Conservation (phyloP, 2,888 invertebrate species). For the Cephus pulcher region DNA sequence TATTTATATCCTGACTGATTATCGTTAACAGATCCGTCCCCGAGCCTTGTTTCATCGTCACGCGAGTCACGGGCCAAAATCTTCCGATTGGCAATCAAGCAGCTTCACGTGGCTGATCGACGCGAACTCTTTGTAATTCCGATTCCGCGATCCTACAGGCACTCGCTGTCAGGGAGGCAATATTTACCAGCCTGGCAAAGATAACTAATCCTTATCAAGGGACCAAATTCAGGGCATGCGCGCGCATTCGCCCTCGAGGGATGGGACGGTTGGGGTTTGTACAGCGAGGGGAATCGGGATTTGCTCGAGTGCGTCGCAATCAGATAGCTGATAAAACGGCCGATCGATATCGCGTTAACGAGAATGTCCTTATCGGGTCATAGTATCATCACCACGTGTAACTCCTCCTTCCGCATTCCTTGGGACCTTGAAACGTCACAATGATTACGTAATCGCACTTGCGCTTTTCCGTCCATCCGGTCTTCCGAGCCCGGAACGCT, state of each 20-base stretch:
- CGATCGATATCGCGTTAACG: slow-evolving; percentile 52
- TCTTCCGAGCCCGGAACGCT: background rate
- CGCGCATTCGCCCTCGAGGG: slow-evolving; percentile 17
- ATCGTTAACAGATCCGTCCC: slow-evolving; percentile 23
- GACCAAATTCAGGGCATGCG: background rate
- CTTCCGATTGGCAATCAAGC: background rate
- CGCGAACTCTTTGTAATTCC: background rate
- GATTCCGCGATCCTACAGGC: background rate
- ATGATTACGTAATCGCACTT: slow-evolving; percentile 7
- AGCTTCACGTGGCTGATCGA: background rate
- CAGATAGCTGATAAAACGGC: slow-evolving; percentile 32
- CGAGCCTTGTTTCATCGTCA: background rate
- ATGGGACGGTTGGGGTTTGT: slow-evolving; percentile 22
- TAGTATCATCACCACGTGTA: background rate
- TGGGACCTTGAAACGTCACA: background rate
- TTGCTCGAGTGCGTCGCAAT: slow-evolving; percentile 37
- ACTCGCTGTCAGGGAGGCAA: background rate
- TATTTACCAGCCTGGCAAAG: background rate
- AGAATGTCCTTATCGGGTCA: slow-evolving; percentile 36
- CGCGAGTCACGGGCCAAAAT: background rate
- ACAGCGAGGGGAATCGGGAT: slow-evolving; percentile 29
- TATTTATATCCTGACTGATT: slow-evolving; percentile 47
- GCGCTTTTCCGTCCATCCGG: background rate
- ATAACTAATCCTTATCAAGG: background rate
- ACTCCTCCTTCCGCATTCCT: background rate